phyloP scores from a whole-genome alignment of 2,888 invertebrate genomes.

The Andrena camellia region DNA sequence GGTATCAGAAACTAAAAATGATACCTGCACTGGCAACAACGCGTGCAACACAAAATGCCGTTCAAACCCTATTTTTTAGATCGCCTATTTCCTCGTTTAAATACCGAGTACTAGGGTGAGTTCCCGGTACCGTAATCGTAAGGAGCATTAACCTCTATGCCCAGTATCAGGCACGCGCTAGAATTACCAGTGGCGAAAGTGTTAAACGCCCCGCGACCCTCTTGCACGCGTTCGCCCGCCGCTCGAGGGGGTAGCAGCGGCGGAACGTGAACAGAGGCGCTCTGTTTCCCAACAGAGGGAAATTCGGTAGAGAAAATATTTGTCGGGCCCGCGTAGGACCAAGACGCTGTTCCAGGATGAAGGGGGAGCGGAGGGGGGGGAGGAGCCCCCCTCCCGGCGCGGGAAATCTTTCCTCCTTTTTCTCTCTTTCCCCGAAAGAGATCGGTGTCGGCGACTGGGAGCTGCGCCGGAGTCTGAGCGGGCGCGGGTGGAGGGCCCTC shows the following conservation, averaged over 20 bases:
- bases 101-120: too few species aligned
- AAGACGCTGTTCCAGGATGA: not conserved
- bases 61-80: too few species aligned
- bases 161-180: too few species aligned
- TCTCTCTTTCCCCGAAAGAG: conserved; percentile 43
- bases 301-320: conserved; percentile 48
- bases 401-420: not conserved
- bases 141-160: too few species aligned
- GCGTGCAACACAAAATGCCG: too few species aligned
- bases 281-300: conserved; percentile 43
- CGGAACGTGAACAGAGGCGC: conserved; percentile 3
- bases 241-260: not conserved
- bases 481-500: conserved; percentile 10
- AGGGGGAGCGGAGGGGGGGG: too few species aligned
- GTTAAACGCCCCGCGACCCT: too few species aligned
- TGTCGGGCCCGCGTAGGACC: not conserved
- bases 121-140: too few species aligned
- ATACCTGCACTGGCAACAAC: too few species aligned
- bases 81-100: too few species aligned
- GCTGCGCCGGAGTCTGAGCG: conserved; percentile 28
- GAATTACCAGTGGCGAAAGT: too few species aligned
- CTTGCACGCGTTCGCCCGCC: not conserved
- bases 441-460: conserved; percentile 37
- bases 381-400: not conserved
- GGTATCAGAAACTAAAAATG: too few species aligned